Evolutionary conservation across 2,797 vertebrate species (phyloP).

Genomic region (Cossypha heuglini): DNA sequence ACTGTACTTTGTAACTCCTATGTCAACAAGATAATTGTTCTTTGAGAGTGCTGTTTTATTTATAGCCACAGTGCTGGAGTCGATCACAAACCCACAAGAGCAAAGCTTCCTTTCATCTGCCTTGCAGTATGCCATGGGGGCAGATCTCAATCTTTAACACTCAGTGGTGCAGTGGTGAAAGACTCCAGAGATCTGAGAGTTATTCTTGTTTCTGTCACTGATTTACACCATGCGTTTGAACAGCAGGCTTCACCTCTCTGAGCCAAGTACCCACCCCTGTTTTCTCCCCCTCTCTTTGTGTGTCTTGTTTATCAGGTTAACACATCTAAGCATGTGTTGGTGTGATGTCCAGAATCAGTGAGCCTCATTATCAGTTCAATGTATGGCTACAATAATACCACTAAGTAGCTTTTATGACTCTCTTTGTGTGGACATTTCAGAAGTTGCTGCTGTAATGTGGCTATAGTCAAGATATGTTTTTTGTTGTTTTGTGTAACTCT

Average conservation of each 20-base stretch:
- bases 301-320: background rate
- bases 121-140: background rate
- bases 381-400: background rate
- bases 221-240: background rate
- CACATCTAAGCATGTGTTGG: background rate
- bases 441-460: background rate
- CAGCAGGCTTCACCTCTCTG: background rate
- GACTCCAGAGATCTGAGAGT: background rate
- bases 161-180: background rate
- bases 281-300: background rate
- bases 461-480: background rate
- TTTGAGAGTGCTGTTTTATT: background rate
- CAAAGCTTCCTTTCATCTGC: background rate
- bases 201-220: background rate
- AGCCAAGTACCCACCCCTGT: background rate
- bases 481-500: background rate
- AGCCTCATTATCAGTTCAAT: background rate
- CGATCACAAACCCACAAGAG: background rate
- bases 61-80: background rate
- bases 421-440: background rate
- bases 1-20: background rate
- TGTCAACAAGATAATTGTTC: background rate
- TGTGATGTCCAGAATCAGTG: background rate
- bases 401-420: background rate
- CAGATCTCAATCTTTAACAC: background rate